A percentile compares a stretch with the other conserved stretches of the same genome.
These are phyloP conservation scores for Brachirus orientalis DNA, from an alignment of 2,113 vertebrate species.

Conservation along the genomic window DNA sequence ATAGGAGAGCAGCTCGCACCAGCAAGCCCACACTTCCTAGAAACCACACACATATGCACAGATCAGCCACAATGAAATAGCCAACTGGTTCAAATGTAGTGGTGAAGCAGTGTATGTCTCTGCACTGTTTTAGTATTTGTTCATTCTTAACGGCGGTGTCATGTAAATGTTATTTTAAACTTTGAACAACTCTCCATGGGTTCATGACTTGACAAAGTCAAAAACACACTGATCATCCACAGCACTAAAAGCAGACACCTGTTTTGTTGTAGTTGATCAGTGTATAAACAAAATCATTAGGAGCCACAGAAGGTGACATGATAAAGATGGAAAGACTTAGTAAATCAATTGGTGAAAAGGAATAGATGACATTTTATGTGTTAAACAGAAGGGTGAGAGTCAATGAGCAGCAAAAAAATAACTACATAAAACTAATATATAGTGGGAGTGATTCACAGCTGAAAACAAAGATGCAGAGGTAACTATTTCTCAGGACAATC, in stretches of 20 bases:
- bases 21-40: conserved; percentile 98
- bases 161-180: too few species aligned
- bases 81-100: too few species aligned
- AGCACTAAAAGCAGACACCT: too few species aligned
- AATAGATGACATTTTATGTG: neutral
- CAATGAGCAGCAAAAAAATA: neutral
- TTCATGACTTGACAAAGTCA: too few species aligned
- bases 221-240: too few species aligned
- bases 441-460: neutral
- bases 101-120: too few species aligned
- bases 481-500: conserved; percentile 9
- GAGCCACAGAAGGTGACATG: neutral
- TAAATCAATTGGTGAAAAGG: neutral
- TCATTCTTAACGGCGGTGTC: too few species aligned
- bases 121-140: too few species aligned
- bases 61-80: neutral
- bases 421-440: neutral
- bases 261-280: too few species aligned
- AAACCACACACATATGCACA: conserved; percentile 6
- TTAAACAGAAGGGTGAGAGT: neutral
- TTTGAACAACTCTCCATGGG: too few species aligned
- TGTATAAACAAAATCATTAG: neutral
- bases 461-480: conserved; percentile 1
- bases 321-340: neutral
- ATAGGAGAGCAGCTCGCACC: conserved; percentile 92